These are phyloP conservation scores for Emys orbicularis DNA, from an alignment of 2,797 vertebrate genomes.

Conservation along the genomic window DNA sequence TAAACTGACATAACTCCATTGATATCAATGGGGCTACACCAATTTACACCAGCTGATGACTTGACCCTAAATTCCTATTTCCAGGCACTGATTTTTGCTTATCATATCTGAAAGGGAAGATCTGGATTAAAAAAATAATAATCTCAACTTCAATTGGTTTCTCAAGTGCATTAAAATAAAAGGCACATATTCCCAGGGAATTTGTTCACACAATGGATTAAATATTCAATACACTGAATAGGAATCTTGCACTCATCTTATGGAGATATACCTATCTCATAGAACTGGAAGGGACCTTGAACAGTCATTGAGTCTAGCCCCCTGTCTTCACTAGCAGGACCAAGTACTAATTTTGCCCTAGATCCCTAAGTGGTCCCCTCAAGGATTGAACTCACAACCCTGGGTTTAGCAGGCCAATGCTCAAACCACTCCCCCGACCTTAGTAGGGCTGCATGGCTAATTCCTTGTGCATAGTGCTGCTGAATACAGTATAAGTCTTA, in stretches of 20 bases:
- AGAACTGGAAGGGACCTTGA: too few species aligned
- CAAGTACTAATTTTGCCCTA: too few species aligned
- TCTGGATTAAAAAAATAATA: background rate
- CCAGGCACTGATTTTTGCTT: background rate
- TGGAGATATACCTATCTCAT: too few species aligned
- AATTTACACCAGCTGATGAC: background rate
- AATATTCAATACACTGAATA: background rate
- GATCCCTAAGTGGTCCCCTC: too few species aligned
- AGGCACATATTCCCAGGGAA: background rate
- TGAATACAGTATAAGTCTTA: background rate
- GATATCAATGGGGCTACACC: background rate
- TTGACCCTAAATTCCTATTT: background rate
- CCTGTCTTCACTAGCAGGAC: too few species aligned
- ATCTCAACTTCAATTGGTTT: background rate
- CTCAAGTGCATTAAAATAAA: background rate
- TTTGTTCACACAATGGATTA: background rate
- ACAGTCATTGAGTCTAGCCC: too few species aligned
- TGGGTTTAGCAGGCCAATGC: too few species aligned
- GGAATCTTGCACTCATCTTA: background rate
- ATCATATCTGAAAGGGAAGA: background rate
- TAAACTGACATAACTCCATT: background rate
- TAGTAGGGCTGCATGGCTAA: background rate
- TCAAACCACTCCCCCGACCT: background rate
- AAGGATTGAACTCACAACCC: too few species aligned
- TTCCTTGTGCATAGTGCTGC: background rate